phyloP scores from a whole-genome alignment of 2,797 vertebrate species.

The Arrhamphus sclerolepis region DNA sequence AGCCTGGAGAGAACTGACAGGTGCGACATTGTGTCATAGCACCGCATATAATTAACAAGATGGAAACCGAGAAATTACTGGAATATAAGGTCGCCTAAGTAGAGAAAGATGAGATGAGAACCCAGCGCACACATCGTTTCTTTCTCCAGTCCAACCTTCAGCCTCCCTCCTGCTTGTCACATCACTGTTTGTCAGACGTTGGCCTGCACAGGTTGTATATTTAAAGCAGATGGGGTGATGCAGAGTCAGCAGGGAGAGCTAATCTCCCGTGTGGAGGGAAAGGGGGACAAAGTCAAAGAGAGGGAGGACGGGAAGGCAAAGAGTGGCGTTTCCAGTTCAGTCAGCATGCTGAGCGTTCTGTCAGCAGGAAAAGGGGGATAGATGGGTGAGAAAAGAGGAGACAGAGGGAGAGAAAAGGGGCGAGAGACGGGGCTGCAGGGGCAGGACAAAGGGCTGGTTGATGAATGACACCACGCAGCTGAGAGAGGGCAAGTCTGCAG shows the following conservation, averaged over 20 bases:
- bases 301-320: slow-evolving; percentile 13
- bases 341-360: slow-evolving; percentile 37
- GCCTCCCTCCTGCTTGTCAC: background rate
- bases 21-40: background rate
- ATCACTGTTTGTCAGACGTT: background rate
- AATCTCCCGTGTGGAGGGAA: slow-evolving; percentile 29
- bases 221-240: slow-evolving; percentile 16
- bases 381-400: slow-evolving; percentile 26
- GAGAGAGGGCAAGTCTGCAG: slow-evolving; percentile 20
- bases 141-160: background rate
- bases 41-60: background rate
- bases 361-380: slow-evolving; percentile 40
- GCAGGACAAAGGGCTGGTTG: slow-evolving; percentile 39
- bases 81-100: too few species aligned
- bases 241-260: slow-evolving; percentile 48
- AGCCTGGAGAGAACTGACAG: rapidly evolving
- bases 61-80: background rate
- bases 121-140: background rate
- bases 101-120: background rate
- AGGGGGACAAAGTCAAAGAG: slow-evolving; percentile 20
- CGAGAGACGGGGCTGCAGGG: slow-evolving; percentile 7
- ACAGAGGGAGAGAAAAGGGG: slow-evolving; percentile 28
- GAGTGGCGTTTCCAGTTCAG: slow-evolving; percentile 5
- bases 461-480: slow-evolving; percentile 8
- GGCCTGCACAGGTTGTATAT: slow-evolving; percentile 10